Percentiles rank a stretch among this genome's conserved stretches.
phyloP scores from a whole-genome alignment of 2,888 invertebrate species.

The Campaea margaritaria region DNA sequence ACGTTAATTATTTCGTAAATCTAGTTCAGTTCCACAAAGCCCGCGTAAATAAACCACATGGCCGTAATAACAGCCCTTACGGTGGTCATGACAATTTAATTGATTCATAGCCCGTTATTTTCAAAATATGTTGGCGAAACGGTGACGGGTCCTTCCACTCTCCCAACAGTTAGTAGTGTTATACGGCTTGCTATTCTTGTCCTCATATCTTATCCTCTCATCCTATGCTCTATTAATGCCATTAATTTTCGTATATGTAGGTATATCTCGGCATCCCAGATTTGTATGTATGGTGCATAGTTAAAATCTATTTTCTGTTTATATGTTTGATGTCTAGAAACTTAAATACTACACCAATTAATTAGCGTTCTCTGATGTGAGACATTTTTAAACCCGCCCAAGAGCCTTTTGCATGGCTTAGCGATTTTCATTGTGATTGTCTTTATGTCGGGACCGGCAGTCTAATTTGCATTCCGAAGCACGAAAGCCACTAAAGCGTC shows the following conservation, averaged over 20 bases:
- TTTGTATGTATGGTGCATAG: too few species aligned
- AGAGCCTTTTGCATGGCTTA: too few species aligned
- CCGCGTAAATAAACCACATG: constrained; percentile 53
- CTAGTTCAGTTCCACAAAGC: constrained; percentile 41
- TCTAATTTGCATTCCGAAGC: too few species aligned
- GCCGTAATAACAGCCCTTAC: constrained; percentile 58
- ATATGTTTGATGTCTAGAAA: background rate
- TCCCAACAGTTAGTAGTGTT: constrained; percentile 10
- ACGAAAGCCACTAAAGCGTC: too few species aligned
- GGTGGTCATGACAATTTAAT: constrained; percentile 70
- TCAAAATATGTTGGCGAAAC: constrained; percentile 42
- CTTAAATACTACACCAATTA: too few species aligned
- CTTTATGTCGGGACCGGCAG: too few species aligned
- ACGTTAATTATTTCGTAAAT: constrained; percentile 27
- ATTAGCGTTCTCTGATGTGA: too few species aligned
- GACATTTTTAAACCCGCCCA: too few species aligned
- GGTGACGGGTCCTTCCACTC: constrained; percentile 27
- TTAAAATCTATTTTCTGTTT: background rate
- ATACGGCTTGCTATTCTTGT: constrained; percentile 6
- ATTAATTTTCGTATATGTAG: too few species aligned
- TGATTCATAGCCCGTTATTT: constrained; percentile 64
- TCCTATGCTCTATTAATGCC: background rate
- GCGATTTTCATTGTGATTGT: too few species aligned
- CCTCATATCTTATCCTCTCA: background rate
- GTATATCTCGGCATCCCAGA: background rate